A percentile compares a stretch with the other conserved stretches of the same genome.
Conservation (phyloP, 1,140 invertebrate genomes). For the Drosophila murphyi region DNA sequence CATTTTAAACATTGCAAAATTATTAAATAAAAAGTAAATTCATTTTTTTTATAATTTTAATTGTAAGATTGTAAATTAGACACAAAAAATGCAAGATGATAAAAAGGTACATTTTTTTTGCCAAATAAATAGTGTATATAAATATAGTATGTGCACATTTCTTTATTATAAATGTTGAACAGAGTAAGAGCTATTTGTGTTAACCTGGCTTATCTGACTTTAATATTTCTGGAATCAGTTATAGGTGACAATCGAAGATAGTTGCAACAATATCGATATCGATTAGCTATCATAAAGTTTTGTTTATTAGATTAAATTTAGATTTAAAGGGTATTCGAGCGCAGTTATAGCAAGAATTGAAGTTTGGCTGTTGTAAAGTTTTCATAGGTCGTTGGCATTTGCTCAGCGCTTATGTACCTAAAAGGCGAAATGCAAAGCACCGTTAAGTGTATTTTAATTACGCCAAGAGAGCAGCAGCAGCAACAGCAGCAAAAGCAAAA, state of each 20-base stretch:
- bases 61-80: neutral
- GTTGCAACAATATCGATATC: too few relatives aligned
- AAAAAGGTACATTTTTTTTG: too few relatives aligned
- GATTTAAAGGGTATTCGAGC: constrained; percentile 1
- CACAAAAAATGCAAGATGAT: neutral
- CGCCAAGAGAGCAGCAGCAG: constrained; percentile 12
- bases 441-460: constrained; percentile 72
- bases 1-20: neutral
- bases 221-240: too few relatives aligned
- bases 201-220: too few relatives aligned
- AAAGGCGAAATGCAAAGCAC: constrained; percentile 56
- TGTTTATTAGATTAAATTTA: too few relatives aligned
- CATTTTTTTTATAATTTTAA: too few relatives aligned
- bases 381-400: constrained; percentile 59
- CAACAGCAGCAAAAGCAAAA: neutral
- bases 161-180: too few relatives aligned
- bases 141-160: too few relatives aligned
- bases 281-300: too few relatives aligned
- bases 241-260: too few relatives aligned
- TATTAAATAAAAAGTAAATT: neutral
- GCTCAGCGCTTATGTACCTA: constrained; percentile 28
- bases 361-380: constrained; percentile 3
- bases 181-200: too few relatives aligned
- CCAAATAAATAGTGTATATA: too few relatives aligned
- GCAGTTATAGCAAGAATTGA: neutral